phyloP scores from a whole-genome alignment of 2,113 vertebrate species.

The Tichodroma muraria region DNA sequence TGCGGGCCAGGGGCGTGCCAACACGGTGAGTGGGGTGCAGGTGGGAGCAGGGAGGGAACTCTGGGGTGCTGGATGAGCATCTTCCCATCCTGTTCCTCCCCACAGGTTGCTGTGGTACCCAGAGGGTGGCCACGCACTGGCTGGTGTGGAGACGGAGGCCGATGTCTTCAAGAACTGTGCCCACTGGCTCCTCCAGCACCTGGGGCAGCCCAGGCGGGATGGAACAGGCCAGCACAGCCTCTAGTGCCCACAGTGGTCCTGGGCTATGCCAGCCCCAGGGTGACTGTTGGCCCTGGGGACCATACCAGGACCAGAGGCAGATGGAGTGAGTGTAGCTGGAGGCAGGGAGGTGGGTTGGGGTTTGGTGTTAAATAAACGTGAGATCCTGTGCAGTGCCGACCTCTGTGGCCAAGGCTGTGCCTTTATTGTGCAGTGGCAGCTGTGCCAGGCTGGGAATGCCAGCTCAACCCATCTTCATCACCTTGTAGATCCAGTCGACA shows the following conservation, averaged over 20 bases:
- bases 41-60: background rate
- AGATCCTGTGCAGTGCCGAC: background rate
- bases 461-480: conserved; percentile 81
- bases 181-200: conserved; percentile 74
- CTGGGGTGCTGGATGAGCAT: background rate
- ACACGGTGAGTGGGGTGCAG: conserved; percentile 54
- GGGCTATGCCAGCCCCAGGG: background rate
- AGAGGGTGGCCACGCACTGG: conserved; percentile 72
- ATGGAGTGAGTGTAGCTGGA: accelerated
- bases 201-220: background rate
- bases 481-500: conserved; percentile 95
- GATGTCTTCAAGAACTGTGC: conserved; percentile 75
- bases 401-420: accelerated
- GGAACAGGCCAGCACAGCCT: background rate
- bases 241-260: background rate
- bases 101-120: conserved; percentile 80
- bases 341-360: background rate
- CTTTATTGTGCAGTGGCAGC: background rate
- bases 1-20: conserved; percentile 72
- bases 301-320: background rate
- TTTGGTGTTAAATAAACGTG: background rate
- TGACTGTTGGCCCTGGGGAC: background rate
- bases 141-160: conserved; percentile 67
- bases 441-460: background rate
- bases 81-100: too few relatives aligned